Evolutionary conservation across 2,888 invertebrate genomes (phyloP), one percentile per base, ranked within the genome.

Genomic region (Notodonta dromedarius): DNA sequence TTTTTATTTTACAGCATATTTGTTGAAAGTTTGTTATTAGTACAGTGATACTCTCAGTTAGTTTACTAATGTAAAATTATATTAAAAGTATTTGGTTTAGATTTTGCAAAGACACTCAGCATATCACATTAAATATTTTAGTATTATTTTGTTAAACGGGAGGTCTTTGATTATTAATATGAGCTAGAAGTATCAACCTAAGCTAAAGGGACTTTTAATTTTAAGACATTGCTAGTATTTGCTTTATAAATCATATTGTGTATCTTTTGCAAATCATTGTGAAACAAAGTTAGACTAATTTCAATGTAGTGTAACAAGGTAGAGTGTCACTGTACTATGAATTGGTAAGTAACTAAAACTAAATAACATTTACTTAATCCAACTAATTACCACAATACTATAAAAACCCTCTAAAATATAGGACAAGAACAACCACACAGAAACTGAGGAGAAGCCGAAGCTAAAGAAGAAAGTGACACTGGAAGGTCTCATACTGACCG

Each of bases 401-500:
- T 67, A 66, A 66, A 66, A 67, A 53, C 9, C 56, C 54, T 71
- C 58, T 73, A 68, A 73, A 69, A 75, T 54, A 53, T 79, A 89
- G 85, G 88, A 89, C 53, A 80, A 77, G 62, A 73, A 77, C 61
- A 69, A 72, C 58, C 74, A 80, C 63, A 75, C 71, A 56, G 81
- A 81, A 53, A 58, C 58, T 40, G 70, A 73, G 57, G 78, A 85
- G 35, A 77, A 74, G 53, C 70, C 77, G 13, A 87, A 85, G 58
- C 71, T 81, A 46, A 90, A 87, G 82, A 92, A 91, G 82, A 91
- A 89, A 78, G 78, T 87, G 24, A 85, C 89, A 1, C 93, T 95
- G 16, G 94, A 94, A 69, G 93, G 94, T 62, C 82, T 95, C 71
- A 96, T 98, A 69, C 90, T 98, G 56, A 96, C 96, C 77, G 98